Base-by-base conservation (phyloP, 2,888 invertebrate species). In the Trissoscelio sp. region DNA sequence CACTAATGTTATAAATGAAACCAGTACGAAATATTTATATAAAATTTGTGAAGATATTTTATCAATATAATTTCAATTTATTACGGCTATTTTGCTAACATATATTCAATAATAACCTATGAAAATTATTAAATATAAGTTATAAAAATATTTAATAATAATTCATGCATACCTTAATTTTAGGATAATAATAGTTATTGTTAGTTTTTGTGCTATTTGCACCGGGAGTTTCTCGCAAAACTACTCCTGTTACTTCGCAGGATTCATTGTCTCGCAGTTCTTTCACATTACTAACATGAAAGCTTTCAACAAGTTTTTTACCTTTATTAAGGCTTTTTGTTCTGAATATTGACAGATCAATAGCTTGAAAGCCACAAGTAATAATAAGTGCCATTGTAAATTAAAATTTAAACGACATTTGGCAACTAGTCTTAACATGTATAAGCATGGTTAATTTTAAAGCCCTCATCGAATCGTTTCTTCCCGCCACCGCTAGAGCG, bases 151-250 rank as follows among this genome's bases (percentile, higher is more conserved):
- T 34, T 34, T 14, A 14, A 14, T 42, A 42, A 42, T 42, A 42
- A 42, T 42, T 34, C 34, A 12, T 3, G 11, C 48, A 20, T 48
- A 53, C 53, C 53, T 55, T 12, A 34, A 55, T 24, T 55, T 31
- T 18, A 16, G 18, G 9, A 31, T 34, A 18, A 12, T 55, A 55
- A 31, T 34, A 7, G 34, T 55, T 55, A 28, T 34, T 18, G 16
- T 55, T 11, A 2, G 6, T 53, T n/a, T 20, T 24, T 5, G n/a
- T 53, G n/a, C 6, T 28, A 7, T 53, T 14, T 16, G 24, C 53
- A 14, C 55, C 58, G 39, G 39, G 39, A 20, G 39, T 58, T 39
- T 58, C 58, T 39, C 58, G 18, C 12, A 58, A 58, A 58, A 58
- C 58, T 22, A 58, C 20, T 22, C 58, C 58, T 12, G 22, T 58